A percentile compares a stretch with the other conserved stretches of the same genome.
phyloP scores from a whole-genome alignment of 2,797 vertebrate genomes.

The Chromis chromis region DNA sequence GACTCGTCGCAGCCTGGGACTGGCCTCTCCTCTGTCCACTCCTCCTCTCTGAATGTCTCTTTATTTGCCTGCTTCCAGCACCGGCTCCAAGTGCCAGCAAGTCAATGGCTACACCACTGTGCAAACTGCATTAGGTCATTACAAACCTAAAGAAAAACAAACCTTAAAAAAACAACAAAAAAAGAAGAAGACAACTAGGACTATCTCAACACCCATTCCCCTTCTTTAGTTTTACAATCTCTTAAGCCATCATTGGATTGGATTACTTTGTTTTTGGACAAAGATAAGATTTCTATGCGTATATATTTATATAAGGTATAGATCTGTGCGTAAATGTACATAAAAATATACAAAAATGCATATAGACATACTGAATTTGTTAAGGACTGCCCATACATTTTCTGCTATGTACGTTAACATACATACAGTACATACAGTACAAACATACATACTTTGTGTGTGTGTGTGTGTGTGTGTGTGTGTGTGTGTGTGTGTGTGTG shows the following conservation, averaged over 20 bases:
- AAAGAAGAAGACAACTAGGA: conserved; percentile 53
- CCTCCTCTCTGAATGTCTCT: conserved; percentile 80
- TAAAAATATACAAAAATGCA: conserved; percentile 84
- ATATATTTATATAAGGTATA: conserved; percentile 75
- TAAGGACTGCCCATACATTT: conserved; percentile 76
- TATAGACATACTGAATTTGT: conserved; percentile 79
- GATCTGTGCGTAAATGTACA: conserved; percentile 80
- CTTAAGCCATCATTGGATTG: conserved; percentile 73
- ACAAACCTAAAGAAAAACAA: conserved; percentile 79
- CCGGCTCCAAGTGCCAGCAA: conserved; percentile 88
- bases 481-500: conserved; percentile 40
- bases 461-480: conserved; percentile 38
- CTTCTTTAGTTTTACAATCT: conserved; percentile 81
- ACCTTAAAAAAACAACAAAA: conserved; percentile 72
- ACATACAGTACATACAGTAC: conserved; percentile 77
- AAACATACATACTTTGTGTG: conserved; percentile 78
- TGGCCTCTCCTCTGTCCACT: conserved; percentile 71
- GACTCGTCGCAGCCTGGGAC: conserved; percentile 81
- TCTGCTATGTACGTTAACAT: conserved; percentile 74
- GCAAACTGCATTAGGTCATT: conserved; percentile 98
- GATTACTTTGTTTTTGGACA: conserved; percentile 73
- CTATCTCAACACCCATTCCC: conserved; percentile 48
- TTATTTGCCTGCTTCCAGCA: conserved; percentile 85
- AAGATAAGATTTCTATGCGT: conserved; percentile 70
- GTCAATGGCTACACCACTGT: conserved; percentile 93